Conservation (phyloP, 1,140 invertebrate species). For the Drosophila ironensis region DNA sequence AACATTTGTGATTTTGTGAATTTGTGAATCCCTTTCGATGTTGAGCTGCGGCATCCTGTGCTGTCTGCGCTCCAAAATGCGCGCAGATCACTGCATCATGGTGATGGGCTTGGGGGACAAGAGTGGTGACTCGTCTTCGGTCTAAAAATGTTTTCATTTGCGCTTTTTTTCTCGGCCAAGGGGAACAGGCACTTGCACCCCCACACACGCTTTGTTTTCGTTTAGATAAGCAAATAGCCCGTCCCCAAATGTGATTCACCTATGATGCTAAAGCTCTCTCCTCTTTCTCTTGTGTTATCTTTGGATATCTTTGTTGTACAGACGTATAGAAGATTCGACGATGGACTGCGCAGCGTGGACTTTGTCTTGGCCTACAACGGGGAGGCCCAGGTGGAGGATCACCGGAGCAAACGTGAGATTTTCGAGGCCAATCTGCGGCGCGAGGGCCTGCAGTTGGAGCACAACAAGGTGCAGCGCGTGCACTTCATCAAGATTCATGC, state of each 20-base stretch:
- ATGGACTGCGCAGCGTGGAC: conserved; percentile 84
- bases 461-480: conserved; percentile 84
- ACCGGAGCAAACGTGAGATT: conserved; percentile 83
- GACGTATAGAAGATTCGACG: conserved; percentile 81
- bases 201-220: conserved; percentile 55
- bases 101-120: conserved; percentile 7
- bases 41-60: neutral
- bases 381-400: conserved; percentile 76
- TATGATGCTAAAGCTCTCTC: neutral
- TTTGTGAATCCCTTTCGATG: neutral
- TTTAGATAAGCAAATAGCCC: conserved; percentile 13
- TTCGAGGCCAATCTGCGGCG: conserved; percentile 85
- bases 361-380: conserved; percentile 87
- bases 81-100: conserved; percentile 1
- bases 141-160: neutral
- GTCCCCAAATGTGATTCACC: conserved; percentile 12
- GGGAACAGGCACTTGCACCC: conserved; percentile 39
- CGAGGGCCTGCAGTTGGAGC: conserved; percentile 85
- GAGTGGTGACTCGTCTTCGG: neutral
- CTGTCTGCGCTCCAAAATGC: neutral
- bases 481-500: conserved; percentile 89
- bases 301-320: conserved; percentile 11
- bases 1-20: no score
- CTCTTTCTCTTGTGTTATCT: neutral
- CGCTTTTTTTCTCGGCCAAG: no score